phyloP scores from a whole-genome alignment of 1,140 invertebrate species.

The Chymomyza costata region DNA sequence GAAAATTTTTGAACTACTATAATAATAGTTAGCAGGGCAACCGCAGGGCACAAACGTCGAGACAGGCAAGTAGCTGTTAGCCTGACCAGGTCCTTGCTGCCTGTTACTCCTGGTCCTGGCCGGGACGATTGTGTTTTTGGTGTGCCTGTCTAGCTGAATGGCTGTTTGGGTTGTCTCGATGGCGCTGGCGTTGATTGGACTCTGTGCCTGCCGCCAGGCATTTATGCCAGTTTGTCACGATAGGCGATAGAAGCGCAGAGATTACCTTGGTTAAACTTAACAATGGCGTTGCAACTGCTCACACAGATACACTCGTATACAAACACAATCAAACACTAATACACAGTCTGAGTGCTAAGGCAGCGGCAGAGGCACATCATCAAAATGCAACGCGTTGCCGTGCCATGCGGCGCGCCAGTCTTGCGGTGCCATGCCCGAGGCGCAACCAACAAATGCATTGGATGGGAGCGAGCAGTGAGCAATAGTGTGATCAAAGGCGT shows the following conservation, averaged over 20 bases:
- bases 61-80: conserved; percentile 5
- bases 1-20: conserved; percentile 52
- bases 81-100: no score
- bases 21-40: conserved; percentile 71
- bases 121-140: conserved; percentile 25
- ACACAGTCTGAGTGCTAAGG: not conserved
- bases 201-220: conserved; percentile 57
- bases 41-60: conserved; percentile 50
- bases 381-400: conserved; percentile 59
- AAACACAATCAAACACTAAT: not conserved
- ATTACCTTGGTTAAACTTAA: conserved; percentile 74
- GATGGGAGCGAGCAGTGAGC: no score
- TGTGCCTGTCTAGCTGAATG: conserved; percentile 17
- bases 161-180: conserved; percentile 43
- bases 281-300: conserved; percentile 59
- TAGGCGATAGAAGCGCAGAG: conserved; percentile 70
- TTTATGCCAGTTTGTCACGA: conserved; percentile 73
- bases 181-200: conserved; percentile 67
- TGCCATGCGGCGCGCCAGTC: conserved; percentile 15
- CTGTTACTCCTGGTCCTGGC: no score
- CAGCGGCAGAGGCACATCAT: conserved; percentile 43
- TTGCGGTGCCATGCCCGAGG: conserved; percentile 32
- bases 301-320: conserved; percentile 30
- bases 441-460: no score
- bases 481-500: no score